These are phyloP conservation scores for Drosophila anomalipes DNA, from an alignment of 2,888 invertebrate species.

Conservation along the genomic window DNA sequence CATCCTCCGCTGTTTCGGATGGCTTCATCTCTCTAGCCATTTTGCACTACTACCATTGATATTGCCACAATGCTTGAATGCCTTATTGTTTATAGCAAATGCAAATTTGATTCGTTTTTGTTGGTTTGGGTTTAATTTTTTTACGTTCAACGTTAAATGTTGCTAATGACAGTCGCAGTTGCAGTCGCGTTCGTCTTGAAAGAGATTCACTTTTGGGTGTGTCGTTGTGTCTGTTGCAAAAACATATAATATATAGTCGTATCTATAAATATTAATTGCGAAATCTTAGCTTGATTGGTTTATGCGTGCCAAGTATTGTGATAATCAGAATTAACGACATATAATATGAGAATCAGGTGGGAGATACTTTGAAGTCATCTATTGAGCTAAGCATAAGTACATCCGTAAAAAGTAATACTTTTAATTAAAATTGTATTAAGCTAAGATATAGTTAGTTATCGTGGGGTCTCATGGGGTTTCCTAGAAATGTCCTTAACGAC, in stretches of 20 bases:
- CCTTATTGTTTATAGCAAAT: constrained; percentile 60
- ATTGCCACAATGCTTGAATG: constrained; percentile 43
- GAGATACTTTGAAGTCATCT: background rate
- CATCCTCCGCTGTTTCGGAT: constrained; percentile 30
- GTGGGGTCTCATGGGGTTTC: background rate
- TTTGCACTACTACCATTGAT: constrained; percentile 43
- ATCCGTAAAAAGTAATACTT: background rate
- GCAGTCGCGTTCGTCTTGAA: constrained; percentile 37
- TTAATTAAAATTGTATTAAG: background rate
- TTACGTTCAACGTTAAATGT: constrained; percentile 39
- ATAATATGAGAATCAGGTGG: background rate
- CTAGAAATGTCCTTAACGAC: background rate
- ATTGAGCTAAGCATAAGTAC: background rate
- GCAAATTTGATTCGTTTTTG: constrained; percentile 43
- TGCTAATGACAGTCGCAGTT: constrained; percentile 56
- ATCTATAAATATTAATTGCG: constrained; percentile 57
- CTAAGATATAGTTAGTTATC: background rate
- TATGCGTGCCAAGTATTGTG: constrained; percentile 31
- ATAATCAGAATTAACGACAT: background rate
- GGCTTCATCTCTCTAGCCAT: constrained; percentile 50
- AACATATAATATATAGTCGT: constrained; percentile 10
- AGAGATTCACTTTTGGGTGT: constrained; percentile 58
- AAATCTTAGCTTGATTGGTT: constrained; percentile 30
- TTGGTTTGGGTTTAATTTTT: constrained; percentile 12
- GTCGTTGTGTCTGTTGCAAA: constrained; percentile 31